A percentile compares a stretch with the other conserved stretches of the same genome.
Evolutionary conservation across 1,140 invertebrate genomes (phyloP).

Genomic region (Penaeus indicus): DNA sequence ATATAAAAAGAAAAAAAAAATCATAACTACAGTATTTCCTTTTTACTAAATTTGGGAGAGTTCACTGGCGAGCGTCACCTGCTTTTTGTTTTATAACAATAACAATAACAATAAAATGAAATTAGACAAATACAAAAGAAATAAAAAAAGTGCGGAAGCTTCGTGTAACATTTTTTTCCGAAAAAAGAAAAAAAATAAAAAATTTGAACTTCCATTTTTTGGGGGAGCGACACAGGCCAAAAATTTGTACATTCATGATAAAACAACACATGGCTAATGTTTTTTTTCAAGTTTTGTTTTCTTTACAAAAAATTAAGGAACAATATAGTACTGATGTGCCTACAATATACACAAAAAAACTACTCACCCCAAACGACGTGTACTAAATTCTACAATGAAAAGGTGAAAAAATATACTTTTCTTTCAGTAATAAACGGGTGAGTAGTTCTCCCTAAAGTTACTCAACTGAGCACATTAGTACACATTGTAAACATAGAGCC

Average conservation of each 20-base stretch:
- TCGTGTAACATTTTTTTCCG: neutral
- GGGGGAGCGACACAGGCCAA: conserved; percentile 7
- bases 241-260: conserved; percentile 47
- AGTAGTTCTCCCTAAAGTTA: neutral
- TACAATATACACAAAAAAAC: neutral
- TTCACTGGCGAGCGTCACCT: too few relatives aligned
- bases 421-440: neutral
- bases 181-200: neutral
- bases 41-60: too few relatives aligned
- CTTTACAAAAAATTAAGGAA: neutral
- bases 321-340: conserved; percentile 32
- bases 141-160: too few relatives aligned
- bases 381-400: conserved; percentile 16
- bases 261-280: neutral
- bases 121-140: too few relatives aligned
- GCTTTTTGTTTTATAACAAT: too few relatives aligned
- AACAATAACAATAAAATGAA: too few relatives aligned
- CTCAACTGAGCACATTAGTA: neutral
- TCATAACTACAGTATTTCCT: neutral
- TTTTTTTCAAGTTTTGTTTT: neutral
- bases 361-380: conserved; percentile 29
- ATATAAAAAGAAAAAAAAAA: conserved; percentile 20
- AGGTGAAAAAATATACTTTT: conserved; percentile 28
- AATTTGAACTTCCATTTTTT: conserved; percentile 24
- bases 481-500: conserved; percentile 27